Percentiles rank a stretch among this genome's conserved stretches.
phyloP scores from a whole-genome alignment of 2,888 invertebrate species.

The Gari tellinella region DNA sequence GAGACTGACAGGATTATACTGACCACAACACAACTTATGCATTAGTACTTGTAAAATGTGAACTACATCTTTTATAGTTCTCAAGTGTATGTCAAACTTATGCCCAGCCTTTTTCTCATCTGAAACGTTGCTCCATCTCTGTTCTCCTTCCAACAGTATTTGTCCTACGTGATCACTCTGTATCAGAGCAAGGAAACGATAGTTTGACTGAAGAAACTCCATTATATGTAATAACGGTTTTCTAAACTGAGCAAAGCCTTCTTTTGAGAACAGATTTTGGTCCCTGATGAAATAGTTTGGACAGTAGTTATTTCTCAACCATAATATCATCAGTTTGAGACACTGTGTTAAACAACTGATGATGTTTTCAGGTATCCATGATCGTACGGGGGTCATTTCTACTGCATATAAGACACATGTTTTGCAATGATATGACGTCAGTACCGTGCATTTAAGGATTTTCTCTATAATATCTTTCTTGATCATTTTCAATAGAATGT shows the following conservation, averaged over 20 bases:
- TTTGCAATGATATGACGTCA: constrained; percentile 15
- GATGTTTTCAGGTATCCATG: constrained; percentile 1
- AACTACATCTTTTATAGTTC: no score
- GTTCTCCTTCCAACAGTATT: no score
- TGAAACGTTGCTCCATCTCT: no score
- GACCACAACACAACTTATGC: no score
- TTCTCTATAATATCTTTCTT: constrained; percentile 12
- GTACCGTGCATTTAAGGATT: background rate
- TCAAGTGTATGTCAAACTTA: no score
- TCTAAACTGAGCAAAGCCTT: background rate
- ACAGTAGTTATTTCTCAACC: background rate
- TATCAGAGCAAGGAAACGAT: no score
- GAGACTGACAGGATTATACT: no score
- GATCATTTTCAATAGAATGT: constrained; percentile 26
- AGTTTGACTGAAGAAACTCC: no score
- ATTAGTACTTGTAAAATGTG: no score
- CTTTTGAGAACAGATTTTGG: constrained; percentile 10
- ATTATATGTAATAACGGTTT: background rate
- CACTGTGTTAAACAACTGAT: background rate
- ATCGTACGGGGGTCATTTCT: background rate
- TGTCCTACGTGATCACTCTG: no score
- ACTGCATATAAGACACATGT: constrained; percentile 5
- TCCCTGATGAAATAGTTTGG: constrained; percentile 13
- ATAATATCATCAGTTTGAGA: background rate
- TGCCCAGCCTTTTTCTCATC: no score